Percentiles rank a stretch among this genome's conserved stretches.
Evolutionary conservation across 1,140 invertebrate species (phyloP).

Genomic region (Apis laboriosa): DNA sequence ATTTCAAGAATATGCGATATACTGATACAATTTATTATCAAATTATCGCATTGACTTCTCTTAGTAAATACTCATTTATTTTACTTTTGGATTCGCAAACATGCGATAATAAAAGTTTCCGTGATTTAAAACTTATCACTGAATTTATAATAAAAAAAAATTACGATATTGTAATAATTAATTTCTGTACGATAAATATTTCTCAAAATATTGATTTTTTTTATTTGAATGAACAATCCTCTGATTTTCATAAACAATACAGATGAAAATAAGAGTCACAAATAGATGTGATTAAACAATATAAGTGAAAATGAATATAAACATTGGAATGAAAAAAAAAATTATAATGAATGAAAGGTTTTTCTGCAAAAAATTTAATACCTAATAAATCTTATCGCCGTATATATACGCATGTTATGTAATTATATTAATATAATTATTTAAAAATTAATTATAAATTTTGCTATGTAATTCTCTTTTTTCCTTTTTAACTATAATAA

Average conservation of each 20-base stretch:
- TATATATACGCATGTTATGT: neutral
- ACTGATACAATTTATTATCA: neutral
- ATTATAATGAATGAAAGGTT: neutral
- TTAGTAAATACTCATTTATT: neutral
- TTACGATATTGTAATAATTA: too few species aligned
- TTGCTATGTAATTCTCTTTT: neutral
- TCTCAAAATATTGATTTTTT: neutral
- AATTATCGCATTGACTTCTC: neutral
- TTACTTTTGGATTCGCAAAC: neutral
- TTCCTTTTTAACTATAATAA: too few species aligned
- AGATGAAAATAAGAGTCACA: neutral
- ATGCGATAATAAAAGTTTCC: conserved; percentile 8
- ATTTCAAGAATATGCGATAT: neutral
- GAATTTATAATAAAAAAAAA: neutral
- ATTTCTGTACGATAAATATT: neutral
- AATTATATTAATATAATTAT: neutral
- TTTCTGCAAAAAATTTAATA: neutral
- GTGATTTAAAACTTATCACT: neutral
- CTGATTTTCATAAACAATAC: neutral
- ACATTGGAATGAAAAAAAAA: neutral
- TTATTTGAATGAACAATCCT: neutral
- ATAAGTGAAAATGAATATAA: neutral
- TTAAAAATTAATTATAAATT: neutral
- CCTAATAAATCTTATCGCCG: conserved; percentile 4
- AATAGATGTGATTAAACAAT: neutral